Conservation (phyloP, 2,113 vertebrate genomes). For the Cephalopterus ornatus region DNA sequence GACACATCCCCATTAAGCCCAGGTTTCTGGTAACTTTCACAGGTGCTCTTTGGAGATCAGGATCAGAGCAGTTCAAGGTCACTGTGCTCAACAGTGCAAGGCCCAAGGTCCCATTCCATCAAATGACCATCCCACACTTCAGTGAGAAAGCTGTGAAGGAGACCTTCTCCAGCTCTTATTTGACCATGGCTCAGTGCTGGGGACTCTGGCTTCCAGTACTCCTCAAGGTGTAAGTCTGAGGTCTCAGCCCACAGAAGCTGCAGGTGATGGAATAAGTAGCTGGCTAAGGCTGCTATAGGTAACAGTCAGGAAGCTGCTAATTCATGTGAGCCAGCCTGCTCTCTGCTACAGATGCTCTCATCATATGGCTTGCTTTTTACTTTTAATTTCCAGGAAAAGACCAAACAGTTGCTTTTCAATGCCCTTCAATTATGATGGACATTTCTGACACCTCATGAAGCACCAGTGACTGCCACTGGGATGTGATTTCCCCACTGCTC, state of each 20-base stretch:
- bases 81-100: not conserved
- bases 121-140: not conserved
- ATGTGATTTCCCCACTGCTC: not conserved
- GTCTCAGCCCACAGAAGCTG: not conserved
- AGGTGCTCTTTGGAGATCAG: not conserved
- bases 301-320: conserved; percentile 9
- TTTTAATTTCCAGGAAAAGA: conserved; percentile 20
- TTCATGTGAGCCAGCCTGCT: not conserved
- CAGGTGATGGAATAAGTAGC: conserved; percentile 17
- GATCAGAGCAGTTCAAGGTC: not conserved
- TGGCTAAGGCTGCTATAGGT: not conserved
- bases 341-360: conserved; percentile 25
- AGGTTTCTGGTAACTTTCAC: not conserved
- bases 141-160: not conserved
- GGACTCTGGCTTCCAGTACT: not conserved
- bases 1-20: not conserved
- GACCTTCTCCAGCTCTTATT: not conserved
- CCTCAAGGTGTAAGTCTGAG: not conserved
- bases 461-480: not conserved
- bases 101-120: not conserved
- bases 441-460: not conserved
- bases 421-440: not conserved
- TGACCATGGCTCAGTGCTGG: not conserved
- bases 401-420: not conserved
- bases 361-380: not conserved